Conservation (phyloP, 2,113 vertebrate species). For the Elanus axillaris region DNA sequence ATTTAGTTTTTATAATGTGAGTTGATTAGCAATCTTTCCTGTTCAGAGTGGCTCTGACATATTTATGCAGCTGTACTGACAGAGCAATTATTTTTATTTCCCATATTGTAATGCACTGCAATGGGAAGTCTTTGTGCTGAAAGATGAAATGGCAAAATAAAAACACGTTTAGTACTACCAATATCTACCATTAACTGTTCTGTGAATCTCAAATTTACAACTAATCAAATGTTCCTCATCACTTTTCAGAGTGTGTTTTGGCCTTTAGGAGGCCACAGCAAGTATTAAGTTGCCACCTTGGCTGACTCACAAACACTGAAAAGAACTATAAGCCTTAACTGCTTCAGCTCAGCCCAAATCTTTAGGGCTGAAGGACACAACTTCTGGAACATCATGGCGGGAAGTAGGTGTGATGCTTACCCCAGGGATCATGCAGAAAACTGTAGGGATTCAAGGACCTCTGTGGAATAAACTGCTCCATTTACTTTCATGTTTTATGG, state of each 20-base stretch:
- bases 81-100: not conserved
- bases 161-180: not conserved
- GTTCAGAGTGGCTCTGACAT: not conserved
- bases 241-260: not conserved
- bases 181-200: not conserved
- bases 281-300: not conserved
- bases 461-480: not conserved
- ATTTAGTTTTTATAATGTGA: constrained; percentile 1
- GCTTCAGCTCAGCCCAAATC: not conserved
- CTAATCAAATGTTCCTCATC: not conserved
- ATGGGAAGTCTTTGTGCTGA: not conserved
- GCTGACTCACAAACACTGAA: not conserved
- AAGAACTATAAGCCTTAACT: not conserved
- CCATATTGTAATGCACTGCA: not conserved
- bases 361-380: not conserved
- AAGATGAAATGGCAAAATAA: not conserved
- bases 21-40: not conserved
- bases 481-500: not conserved
- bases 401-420: not conserved
- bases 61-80: not conserved
- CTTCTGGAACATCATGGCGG: not conserved
- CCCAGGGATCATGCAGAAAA: not conserved
- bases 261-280: not conserved
- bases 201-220: not conserved
- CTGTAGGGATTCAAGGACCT: not conserved